Evolutionary conservation across 2,888 invertebrate genomes (phyloP), one percentile per base, ranked within the genome.

Genomic region (Gnatocerus cornutus): DNA sequence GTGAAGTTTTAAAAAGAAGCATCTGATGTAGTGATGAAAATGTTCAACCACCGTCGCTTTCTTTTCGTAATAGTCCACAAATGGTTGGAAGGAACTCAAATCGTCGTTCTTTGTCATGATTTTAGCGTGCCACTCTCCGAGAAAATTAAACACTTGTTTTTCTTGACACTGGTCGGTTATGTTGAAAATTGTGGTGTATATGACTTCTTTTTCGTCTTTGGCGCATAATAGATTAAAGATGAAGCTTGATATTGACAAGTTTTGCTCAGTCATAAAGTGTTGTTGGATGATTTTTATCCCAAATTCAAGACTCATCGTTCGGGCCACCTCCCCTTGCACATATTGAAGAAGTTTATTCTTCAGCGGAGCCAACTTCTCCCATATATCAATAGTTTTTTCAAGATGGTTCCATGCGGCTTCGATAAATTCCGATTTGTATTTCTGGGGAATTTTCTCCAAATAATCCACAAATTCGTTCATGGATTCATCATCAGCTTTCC

Each of bases 401-500:
- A 74, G 64, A 27, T 56, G 73, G 3, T 52, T 14, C 77, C 77
- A 77, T 46, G 65, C 55, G 12, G 68, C 69, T 37, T 74, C 69
- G 1, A 74, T 33, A 39, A 65, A 77, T 5, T 45, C 0, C 0
- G 59, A 41, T 45, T 27, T 66, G 13, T 53, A 75, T 59, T 68
- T 70, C 9, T 21, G 55, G 0, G 74, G 76, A 2, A 77, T 64
- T 3, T 65, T 62, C 2, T 61, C 50, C 0, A 59, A 5, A 7
- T 48, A 4, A n/a, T 71, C 39, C 1, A 33, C 33, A 30, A 76
- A 43, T 10, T 8, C 55, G 3, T 67, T 45, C 9, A 76, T 68
- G 5, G 71, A 68, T 65, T 76, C 74, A 1, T 48, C 56, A 56
- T 77, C 76, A 29, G 70, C 69, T 53, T 71, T 71, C 55, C 72